These are phyloP conservation scores for Trichogramma dendrolimi DNA, from an alignment of 2,888 invertebrate species.

Conservation along the genomic window DNA sequence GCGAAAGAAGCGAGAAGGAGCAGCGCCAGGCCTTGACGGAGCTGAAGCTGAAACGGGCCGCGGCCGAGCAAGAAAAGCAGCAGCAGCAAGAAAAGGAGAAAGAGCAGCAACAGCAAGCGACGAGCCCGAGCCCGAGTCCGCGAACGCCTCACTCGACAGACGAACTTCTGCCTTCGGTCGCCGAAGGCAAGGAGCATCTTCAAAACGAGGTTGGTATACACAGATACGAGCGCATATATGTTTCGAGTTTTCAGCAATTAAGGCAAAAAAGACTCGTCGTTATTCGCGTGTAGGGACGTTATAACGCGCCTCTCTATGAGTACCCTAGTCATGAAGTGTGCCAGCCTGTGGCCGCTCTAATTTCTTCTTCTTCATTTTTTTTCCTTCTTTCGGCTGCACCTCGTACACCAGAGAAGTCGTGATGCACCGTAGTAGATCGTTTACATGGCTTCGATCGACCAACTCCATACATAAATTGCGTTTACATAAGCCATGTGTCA, in stretches of 20 bases:
- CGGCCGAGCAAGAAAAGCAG: constrained; percentile 59
- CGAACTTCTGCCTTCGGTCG: constrained; percentile 75
- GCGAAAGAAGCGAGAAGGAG: constrained; percentile 77
- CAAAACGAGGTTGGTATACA: constrained; percentile 41
- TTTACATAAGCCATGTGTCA: too few relatives aligned
- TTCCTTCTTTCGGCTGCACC: too few relatives aligned
- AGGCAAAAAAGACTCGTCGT: not conserved
- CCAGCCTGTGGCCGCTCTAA: not conserved
- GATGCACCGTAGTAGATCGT: too few relatives aligned
- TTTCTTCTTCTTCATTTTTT: not conserved
- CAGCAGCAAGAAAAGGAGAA: constrained; percentile 54
- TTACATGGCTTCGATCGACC: too few relatives aligned
- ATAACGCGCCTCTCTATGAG: too few relatives aligned
- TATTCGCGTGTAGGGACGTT: not conserved
- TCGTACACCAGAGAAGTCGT: too few relatives aligned
- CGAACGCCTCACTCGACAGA: constrained; percentile 80
- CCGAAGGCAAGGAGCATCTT: constrained; percentile 72
- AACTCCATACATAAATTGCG: too few relatives aligned
- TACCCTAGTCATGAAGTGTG: too few relatives aligned
- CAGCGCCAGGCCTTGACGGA: constrained; percentile 70
- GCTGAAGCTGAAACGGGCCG: constrained; percentile 67
- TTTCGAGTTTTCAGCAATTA: constrained; percentile 7
- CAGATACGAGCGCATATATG: not conserved
- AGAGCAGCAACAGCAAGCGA: constrained; percentile 50
- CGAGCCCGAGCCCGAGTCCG: constrained; percentile 66